Conservation (phyloP, 2,797 vertebrate species). For the Salmo trutta region DNA sequence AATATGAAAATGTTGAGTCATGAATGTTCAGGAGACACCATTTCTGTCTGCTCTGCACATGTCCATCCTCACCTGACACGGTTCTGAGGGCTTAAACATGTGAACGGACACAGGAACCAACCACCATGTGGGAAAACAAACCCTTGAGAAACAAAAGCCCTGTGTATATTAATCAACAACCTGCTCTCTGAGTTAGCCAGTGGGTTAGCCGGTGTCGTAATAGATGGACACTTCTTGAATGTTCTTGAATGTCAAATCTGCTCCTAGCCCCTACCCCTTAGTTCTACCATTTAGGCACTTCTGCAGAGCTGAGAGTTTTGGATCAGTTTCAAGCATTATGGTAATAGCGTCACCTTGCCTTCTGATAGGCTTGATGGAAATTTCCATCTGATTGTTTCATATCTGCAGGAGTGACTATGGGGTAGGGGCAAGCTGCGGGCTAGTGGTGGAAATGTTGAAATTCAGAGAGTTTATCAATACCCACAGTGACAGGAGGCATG, state of each 20-base stretch:
- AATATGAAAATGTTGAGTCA: neutral
- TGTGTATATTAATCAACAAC: constrained; percentile 55
- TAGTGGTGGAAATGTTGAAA: neutral
- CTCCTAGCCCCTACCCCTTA: no score
- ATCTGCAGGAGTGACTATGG: no score
- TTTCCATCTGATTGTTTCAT: no score
- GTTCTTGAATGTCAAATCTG: no score
- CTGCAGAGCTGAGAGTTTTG: no score
- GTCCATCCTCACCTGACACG: neutral
- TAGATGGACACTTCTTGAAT: constrained; percentile 18
- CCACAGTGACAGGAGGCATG: neutral
- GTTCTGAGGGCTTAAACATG: neutral
- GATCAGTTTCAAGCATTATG: no score
- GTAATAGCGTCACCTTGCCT: no score
- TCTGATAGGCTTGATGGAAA: no score
- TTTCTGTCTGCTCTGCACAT: neutral
- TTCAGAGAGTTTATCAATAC: neutral
- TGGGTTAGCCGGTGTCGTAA: constrained; percentile 3
- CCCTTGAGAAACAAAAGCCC: neutral
- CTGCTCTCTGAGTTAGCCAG: neutral
- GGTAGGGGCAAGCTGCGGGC: neutral
- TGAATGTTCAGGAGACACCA: neutral
- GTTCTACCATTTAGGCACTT: no score
- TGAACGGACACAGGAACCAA: neutral
- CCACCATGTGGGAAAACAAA: neutral